Evolutionary conservation across 2,888 invertebrate species (phyloP).

Genomic region (Diloba caeruleocephala): DNA sequence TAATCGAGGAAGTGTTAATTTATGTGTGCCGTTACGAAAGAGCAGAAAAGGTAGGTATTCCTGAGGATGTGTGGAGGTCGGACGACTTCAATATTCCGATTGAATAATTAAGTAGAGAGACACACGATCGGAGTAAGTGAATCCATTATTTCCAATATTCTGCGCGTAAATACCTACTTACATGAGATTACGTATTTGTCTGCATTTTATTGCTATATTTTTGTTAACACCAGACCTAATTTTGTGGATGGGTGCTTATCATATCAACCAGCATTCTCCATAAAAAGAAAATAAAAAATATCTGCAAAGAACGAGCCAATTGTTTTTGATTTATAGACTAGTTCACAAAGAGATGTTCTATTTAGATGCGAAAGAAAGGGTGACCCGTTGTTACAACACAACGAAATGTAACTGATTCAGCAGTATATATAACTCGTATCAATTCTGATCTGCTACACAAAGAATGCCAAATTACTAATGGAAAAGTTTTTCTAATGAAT

Average conservation of each 20-base stretch:
- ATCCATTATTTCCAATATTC: slow-evolving; percentile 46
- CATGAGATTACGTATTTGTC: slow-evolving; percentile 32
- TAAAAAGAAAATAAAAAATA: slow-evolving; percentile 42
- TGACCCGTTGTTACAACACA: slow-evolving; percentile 48
- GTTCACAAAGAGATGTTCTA: slow-evolving; percentile 55
- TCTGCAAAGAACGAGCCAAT: slow-evolving; percentile 49
- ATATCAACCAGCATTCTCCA: slow-evolving; percentile 32
- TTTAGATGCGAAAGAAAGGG: slow-evolving; percentile 51
- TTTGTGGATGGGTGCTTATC: slow-evolving; percentile 50
- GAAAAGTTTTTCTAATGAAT: slow-evolving; percentile 56
- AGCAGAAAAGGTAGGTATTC: slow-evolving; percentile 40
- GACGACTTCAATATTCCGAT: slow-evolving; percentile 40
- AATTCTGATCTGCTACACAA: slow-evolving; percentile 45
- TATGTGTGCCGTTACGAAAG: slow-evolving; percentile 53
- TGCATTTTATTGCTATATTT: slow-evolving; percentile 51
- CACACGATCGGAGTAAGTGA: slow-evolving; percentile 32
- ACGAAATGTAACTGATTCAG: slow-evolving; percentile 48
- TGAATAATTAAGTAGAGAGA: slow-evolving; percentile 49
- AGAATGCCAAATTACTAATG: slow-evolving; percentile 54
- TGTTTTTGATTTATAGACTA: slow-evolving; percentile 54
- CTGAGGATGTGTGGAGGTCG: slow-evolving; percentile 25
- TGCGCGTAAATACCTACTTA: slow-evolving; percentile 44
- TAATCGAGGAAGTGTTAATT: slow-evolving; percentile 67
- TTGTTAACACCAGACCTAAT: slow-evolving; percentile 45
- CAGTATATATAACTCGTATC: slow-evolving; percentile 50